These are phyloP conservation scores for Accipiter cooperii DNA, from an alignment of 2,113 vertebrate species.

Conservation along the genomic window DNA sequence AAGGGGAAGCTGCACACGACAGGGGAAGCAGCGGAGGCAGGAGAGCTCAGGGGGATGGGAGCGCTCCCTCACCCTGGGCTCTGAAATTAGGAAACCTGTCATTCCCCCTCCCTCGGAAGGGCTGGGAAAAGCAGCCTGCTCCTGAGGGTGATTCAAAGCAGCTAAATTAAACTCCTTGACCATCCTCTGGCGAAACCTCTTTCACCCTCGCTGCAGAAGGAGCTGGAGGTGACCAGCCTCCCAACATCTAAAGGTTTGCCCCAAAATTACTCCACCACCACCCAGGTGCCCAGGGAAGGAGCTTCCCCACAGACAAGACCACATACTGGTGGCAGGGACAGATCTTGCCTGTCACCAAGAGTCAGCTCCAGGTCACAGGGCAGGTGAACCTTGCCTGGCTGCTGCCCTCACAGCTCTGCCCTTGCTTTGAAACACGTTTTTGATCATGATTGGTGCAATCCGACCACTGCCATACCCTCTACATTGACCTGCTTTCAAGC, in stretches of 20 bases:
- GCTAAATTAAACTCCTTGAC: neutral
- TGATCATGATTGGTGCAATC: neutral
- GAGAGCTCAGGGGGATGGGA: rapidly evolving
- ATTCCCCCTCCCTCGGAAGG: neutral
- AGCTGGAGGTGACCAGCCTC: neutral
- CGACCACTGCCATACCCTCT: neutral
- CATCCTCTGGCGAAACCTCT: neutral
- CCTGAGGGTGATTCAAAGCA: neutral
- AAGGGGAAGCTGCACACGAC: neutral
- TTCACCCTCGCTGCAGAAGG: neutral
- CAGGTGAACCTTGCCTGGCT: neutral
- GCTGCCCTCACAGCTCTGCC: neutral
- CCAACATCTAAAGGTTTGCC: neutral
- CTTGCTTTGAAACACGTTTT: neutral
- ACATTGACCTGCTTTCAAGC: neutral
- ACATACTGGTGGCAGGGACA: too few species aligned
- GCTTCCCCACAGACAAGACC: neutral
- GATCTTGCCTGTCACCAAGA: neutral
- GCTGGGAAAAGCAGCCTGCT: neutral
- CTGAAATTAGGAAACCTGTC: neutral
- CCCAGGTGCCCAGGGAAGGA: neutral
- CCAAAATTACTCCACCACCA: rapidly evolving
- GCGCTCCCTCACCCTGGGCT: neutral
- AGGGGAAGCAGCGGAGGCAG: neutral
- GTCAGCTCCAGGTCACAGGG: neutral